Base-by-base conservation (phyloP, 2,888 invertebrate genomes). In the Idaea aversata region DNA sequence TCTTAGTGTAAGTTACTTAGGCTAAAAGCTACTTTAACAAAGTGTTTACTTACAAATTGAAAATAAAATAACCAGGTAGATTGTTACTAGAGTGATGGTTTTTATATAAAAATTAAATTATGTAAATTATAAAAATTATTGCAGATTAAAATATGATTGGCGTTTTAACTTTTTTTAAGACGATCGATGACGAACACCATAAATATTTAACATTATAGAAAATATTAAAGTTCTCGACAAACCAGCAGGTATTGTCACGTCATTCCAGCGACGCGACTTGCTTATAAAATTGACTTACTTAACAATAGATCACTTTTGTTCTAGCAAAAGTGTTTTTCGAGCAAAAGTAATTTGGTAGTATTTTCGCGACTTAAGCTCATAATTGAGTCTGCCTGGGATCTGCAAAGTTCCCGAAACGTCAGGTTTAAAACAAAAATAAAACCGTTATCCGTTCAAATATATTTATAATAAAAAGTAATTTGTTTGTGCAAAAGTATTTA, bases 31-130 rank as follows among this genome's bases (percentile, higher is more conserved):
- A 89, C 84, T 86, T 86, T 85, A 88, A 84, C 82, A 87, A 88
- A 83, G 85, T 88, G 87, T 90, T 91, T 90, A 89, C 84, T 87
- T 88, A 86, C 80, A 88, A 86, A 86, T 79, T 83, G 78, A 85
- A 87, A 85, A 90, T 87, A 90, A 86, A 75, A 78, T 82, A 91
- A 88, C 85, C 90, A 82, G 84, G 92, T 92, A 93, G 92, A 88
- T 93, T 93, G 93, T 93, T 93, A 93, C 84, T 93, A 92, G 90
- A 89, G 86, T 87, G 90, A 88, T 90, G 90, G 87, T 90, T 92
- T 91, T 91, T 91, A 90, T 89, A 88, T 77, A 76, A 88, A 84
- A 88, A 59, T 61, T 65, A 82, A 73, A 83, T 83, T 83, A 79
- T 86, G 84, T 77, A 82, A 83, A 81, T 59, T 69, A 67, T 67